Evolutionary conservation across 2,797 vertebrate genomes (phyloP).

Genomic region (Mycteria americana): DNA sequence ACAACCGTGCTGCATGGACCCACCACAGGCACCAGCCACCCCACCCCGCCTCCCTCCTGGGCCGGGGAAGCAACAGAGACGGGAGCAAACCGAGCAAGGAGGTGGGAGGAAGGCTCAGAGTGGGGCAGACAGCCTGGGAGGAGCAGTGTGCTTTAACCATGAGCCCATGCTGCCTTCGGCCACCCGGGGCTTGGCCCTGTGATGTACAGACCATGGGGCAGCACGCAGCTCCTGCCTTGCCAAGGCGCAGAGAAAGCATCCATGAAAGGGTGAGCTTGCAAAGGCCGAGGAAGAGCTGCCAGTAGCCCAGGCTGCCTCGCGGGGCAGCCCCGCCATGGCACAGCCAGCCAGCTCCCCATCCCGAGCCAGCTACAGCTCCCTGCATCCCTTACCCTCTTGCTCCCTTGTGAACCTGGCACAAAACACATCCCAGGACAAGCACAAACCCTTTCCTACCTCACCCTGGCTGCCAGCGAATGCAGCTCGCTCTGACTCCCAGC

Average conservation of each 20-base stretch:
- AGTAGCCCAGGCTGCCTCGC: neutral
- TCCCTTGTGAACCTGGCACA: neutral
- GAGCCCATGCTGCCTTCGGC: neutral
- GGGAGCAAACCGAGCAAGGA: neutral
- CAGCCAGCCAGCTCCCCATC: neutral
- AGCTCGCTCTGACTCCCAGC: neutral
- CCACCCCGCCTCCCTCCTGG: accelerated
- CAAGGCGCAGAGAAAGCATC: neutral
- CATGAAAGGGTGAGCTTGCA: neutral
- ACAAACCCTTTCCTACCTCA: neutral
- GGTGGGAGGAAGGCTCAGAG: neutral
- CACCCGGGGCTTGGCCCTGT: accelerated
- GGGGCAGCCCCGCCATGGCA: neutral
- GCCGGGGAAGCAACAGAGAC: accelerated
- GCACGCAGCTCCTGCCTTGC: neutral
- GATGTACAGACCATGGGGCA: neutral
- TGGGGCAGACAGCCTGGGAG: neutral
- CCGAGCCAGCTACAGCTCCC: neutral
- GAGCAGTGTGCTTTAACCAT: neutral
- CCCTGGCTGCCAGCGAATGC: neutral
- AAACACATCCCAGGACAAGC: neutral
- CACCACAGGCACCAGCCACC: accelerated
- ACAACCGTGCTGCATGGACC: neutral
- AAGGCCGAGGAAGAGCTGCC: neutral
- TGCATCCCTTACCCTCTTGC: neutral